phyloP scores from a whole-genome alignment of 2,888 invertebrate genomes.

The Carcina quercana region DNA sequence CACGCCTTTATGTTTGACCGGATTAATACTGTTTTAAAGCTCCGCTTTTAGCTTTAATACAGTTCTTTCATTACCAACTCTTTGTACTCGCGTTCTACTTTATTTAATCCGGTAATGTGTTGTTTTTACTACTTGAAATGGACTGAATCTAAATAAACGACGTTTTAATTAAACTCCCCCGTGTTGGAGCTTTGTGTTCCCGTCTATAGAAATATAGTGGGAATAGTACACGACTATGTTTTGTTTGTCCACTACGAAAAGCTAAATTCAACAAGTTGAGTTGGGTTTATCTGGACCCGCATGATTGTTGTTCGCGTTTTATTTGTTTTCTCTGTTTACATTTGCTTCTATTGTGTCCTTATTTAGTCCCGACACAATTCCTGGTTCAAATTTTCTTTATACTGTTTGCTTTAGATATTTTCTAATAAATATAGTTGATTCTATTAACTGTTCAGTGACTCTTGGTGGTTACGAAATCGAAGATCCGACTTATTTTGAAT shows the following conservation, averaged over 20 bases:
- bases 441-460: no score
- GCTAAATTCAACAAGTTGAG: slow-evolving; percentile 22
- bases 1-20: slow-evolving; percentile 31
- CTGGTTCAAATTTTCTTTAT: no score
- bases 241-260: slow-evolving; percentile 9
- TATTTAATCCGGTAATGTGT: slow-evolving; percentile 1
- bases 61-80: slow-evolving; percentile 4
- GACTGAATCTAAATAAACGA: slow-evolving; percentile 6
- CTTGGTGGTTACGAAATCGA: no score
- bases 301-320: slow-evolving; percentile 20
- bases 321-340: slow-evolving; percentile 17
- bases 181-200: slow-evolving; percentile 1
- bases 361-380: no score
- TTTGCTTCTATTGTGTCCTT: slow-evolving; percentile 17
- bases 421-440: no score
- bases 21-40: slow-evolving; percentile 28
- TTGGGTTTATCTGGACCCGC: slow-evolving; percentile 26
- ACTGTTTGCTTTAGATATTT: no score
- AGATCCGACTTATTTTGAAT: no score
- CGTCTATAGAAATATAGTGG: slow-evolving; percentile 1
- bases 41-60: slow-evolving; percentile 21
- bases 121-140: neutral
- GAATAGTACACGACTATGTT: neutral
- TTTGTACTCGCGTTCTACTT: neutral
- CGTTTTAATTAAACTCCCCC: slow-evolving; percentile 7